Evolutionary conservation across 2,888 invertebrate genomes (phyloP).

Genomic region (Drosophila nigricruria): DNA sequence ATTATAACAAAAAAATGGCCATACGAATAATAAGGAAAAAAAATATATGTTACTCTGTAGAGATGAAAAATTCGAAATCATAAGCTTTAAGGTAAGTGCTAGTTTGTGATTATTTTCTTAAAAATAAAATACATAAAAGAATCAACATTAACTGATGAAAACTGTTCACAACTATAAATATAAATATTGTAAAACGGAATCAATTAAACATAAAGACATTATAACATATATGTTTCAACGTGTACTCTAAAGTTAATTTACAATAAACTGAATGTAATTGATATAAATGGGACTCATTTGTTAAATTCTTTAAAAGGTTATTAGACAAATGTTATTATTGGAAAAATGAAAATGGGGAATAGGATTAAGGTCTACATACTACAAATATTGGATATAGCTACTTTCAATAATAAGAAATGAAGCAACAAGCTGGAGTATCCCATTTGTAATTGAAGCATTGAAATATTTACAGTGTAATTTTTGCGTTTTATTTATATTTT

Average conservation of each 20-base stretch:
- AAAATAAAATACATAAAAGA: slow-evolving; percentile 34
- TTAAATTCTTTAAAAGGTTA: neutral
- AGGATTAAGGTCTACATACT: neutral
- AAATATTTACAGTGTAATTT: neutral
- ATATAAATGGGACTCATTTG: slow-evolving; percentile 3
- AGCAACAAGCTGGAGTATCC: neutral
- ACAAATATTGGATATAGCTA: neutral
- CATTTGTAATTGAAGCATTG: neutral
- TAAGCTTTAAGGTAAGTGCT: slow-evolving; percentile 44
- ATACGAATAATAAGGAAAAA: slow-evolving; percentile 7
- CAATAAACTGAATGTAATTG: slow-evolving; percentile 60
- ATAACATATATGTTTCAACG: slow-evolving; percentile 59
- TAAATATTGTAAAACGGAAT: slow-evolving; percentile 61
- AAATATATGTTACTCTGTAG: slow-evolving; percentile 23
- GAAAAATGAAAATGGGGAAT: neutral
- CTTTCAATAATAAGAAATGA: no score
- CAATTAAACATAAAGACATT: slow-evolving; percentile 70
- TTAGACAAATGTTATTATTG: neutral
- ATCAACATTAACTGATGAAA: slow-evolving; percentile 51
- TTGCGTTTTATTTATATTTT: neutral
- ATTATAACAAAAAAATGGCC: slow-evolving; percentile 22
- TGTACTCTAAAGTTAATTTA: slow-evolving; percentile 71
- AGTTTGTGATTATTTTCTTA: slow-evolving; percentile 64
- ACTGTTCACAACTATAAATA: slow-evolving; percentile 60
- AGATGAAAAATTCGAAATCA: slow-evolving; percentile 27